Percentiles rank a stretch among this genome's conserved stretches.
Conservation (phyloP, 2,797 vertebrate species). For the Molossus alvarezi region DNA sequence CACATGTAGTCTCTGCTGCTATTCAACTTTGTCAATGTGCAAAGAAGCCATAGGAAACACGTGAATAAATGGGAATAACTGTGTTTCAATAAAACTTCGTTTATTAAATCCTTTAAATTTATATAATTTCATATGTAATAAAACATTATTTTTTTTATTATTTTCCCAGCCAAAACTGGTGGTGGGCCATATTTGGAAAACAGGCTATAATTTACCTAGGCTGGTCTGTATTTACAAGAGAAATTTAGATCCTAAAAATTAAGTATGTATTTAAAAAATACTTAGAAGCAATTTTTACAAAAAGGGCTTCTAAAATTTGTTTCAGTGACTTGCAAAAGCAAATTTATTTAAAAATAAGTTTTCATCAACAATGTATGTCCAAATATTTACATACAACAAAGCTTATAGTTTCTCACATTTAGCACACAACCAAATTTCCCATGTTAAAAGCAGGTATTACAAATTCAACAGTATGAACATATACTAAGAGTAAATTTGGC, state of each 20-base stretch:
- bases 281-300: neutral
- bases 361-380: conserved; percentile 26
- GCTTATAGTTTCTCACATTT: neutral
- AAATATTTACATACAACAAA: neutral
- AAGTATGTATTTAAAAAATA: conserved; percentile 22
- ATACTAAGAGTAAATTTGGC: neutral
- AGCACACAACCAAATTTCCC: neutral
- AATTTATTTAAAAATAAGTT: conserved; percentile 34
- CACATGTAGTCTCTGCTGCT: neutral
- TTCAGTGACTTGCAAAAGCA: conserved; percentile 40
- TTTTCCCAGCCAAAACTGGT: neutral
- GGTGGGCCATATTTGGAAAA: neutral
- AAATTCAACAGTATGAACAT: neutral
- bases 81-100: neutral
- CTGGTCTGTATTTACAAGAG: neutral
- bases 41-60: conserved; percentile 16
- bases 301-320: conserved; percentile 18
- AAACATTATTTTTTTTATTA: neutral
- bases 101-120: conserved; percentile 29
- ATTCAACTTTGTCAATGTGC: neutral
- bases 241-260: conserved; percentile 54
- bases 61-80: neutral
- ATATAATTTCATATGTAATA: neutral
- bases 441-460: conserved; percentile 17
- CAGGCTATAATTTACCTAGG: neutral